Percentiles rank a stretch among this genome's conserved stretches.
Conservation (phyloP, 1,140 invertebrate genomes). For the Pseudomyrmex pallidus region DNA sequence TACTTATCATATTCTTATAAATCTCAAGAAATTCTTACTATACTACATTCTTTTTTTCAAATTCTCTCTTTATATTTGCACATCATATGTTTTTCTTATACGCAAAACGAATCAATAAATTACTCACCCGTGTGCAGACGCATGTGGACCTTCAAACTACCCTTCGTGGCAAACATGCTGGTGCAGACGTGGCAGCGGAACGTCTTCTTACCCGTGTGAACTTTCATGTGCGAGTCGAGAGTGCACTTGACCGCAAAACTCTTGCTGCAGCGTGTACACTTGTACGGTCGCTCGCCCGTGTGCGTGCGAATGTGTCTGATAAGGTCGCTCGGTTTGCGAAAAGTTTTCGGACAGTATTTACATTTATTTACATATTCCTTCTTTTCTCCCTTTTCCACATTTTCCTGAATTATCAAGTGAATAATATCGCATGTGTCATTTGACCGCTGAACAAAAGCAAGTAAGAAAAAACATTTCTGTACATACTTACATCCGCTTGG, state of each 20-base stretch:
- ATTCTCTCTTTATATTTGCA: no score
- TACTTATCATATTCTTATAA: no score
- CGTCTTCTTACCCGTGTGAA: conserved; percentile 86
- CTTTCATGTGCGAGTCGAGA: conserved; percentile 87
- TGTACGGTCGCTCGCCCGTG: conserved; percentile 89
- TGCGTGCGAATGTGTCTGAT: conserved; percentile 87
- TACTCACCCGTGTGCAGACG: conserved; percentile 87
- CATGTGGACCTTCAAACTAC: conserved; percentile 90
- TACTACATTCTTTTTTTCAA: no score
- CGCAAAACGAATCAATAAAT: no score
- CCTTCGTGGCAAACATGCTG: conserved; percentile 87
- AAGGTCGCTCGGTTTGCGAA: conserved; percentile 86
- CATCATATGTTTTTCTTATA: no score
- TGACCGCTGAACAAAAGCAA: not conserved
- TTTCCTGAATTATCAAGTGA: conserved; percentile 42
- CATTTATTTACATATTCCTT: conserved; percentile 85
- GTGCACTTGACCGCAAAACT: conserved; percentile 90
- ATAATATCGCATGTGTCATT: not conserved
- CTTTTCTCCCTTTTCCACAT: conserved; percentile 63
- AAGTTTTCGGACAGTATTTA: conserved; percentile 86
- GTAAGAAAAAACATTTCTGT: not conserved
- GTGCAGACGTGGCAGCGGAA: conserved; percentile 88
- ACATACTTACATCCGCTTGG: conserved; percentile 53
- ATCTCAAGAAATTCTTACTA: no score
- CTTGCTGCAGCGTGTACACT: conserved; percentile 88